Evolutionary conservation across 2,113 vertebrate species (phyloP).

Genomic region (Crotalus tigris): DNA sequence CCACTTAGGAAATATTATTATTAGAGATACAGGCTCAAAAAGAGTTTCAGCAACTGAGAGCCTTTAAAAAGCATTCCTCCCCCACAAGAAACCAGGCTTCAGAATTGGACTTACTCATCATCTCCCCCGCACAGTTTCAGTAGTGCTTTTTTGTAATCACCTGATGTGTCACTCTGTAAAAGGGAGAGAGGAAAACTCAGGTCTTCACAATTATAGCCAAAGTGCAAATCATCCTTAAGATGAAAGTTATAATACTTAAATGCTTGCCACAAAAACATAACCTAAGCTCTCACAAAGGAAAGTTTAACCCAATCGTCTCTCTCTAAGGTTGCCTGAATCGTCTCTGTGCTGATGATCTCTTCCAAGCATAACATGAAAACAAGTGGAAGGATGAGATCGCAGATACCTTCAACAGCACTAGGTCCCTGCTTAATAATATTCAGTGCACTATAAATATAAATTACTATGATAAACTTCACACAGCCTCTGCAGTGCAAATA

Average conservation of each 20-base stretch:
- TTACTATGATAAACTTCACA: neutral
- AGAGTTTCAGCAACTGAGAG: neutral
- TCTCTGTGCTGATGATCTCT: neutral
- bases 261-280: too few relatives aligned
- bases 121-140: conserved; percentile 94
- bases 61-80: neutral
- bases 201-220: neutral
- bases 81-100: neutral
- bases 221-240: neutral
- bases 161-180: conserved; percentile 90
- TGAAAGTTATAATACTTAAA: too few relatives aligned
- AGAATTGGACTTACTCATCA: conserved; percentile 83
- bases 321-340: neutral
- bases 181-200: conserved; percentile 2
- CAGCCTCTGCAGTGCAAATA: neutral
- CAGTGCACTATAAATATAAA: neutral
- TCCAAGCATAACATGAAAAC: neutral
- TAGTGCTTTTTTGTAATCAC: conserved; percentile 92
- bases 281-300: neutral
- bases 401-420: neutral
- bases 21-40: neutral
- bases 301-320: neutral
- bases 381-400: too few relatives aligned
- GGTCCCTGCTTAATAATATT: neutral
- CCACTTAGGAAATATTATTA: neutral